phyloP scores from a whole-genome alignment of 2,888 invertebrate species.

The Cantharis lateralis region DNA sequence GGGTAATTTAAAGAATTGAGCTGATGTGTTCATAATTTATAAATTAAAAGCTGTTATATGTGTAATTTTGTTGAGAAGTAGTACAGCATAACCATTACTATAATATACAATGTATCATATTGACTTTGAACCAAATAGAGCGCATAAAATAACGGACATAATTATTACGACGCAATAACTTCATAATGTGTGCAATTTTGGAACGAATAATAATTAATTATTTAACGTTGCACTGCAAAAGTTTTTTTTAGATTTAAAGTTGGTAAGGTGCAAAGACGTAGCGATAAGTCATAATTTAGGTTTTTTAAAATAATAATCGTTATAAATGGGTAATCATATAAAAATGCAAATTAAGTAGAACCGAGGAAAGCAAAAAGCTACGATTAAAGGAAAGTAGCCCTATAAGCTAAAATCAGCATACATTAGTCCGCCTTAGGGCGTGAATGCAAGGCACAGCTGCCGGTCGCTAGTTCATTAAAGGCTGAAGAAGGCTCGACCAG shows the following conservation, averaged over 20 bases:
- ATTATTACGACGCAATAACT: neutral
- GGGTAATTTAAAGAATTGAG: too few species aligned
- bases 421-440: conserved; percentile 40
- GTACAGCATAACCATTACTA: neutral
- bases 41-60: neutral
- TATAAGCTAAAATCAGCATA: conserved; percentile 44
- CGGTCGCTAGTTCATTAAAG: conserved; percentile 43
- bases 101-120: neutral
- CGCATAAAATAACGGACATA: neutral
- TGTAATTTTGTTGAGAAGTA: neutral
- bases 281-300: neutral
- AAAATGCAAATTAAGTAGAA: conserved; percentile 28
- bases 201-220: neutral
- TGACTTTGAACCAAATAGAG: neutral
- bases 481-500: conserved; percentile 43
- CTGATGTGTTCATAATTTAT: neutral
- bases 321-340: conserved; percentile 20
- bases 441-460: conserved; percentile 36
- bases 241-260: neutral
- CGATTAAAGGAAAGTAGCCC: conserved; percentile 44
- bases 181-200: neutral
- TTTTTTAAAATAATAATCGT: conserved; percentile 9
- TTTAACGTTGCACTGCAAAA: neutral
- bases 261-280: neutral
- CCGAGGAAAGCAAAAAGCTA: conserved; percentile 35